phyloP scores from a whole-genome alignment of 2,797 vertebrate genomes.

The Scolopax rusticola region DNA sequence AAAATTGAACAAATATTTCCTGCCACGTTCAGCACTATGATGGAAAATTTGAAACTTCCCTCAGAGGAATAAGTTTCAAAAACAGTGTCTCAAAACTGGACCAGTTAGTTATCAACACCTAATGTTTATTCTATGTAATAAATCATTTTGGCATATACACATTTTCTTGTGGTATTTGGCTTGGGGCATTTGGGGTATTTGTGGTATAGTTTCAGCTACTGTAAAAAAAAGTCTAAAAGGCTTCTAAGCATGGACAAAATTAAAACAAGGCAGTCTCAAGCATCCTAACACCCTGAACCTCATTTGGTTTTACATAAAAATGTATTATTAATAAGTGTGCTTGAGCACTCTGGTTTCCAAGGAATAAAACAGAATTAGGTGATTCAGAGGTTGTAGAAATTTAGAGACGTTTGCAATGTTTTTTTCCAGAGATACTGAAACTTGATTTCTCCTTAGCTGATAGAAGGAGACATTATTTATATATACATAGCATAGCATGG shows the following conservation, averaged over 20 bases:
- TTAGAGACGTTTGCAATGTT: not conserved
- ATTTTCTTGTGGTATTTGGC: not conserved
- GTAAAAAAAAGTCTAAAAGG: not conserved
- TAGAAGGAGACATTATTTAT: not conserved
- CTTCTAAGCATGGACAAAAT: not conserved
- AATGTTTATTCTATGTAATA: not conserved
- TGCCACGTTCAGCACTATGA: not conserved
- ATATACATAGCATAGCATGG: not conserved
- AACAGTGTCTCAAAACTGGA: not conserved
- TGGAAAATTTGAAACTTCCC: not conserved
- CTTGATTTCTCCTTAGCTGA: not conserved
- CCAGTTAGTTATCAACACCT: accelerated
- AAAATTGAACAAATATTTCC: not conserved
- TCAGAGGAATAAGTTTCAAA: not conserved
- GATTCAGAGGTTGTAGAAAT: not conserved
- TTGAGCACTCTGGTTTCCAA: not conserved
- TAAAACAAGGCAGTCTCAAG: not conserved
- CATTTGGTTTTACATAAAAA: not conserved
- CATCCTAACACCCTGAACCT: not conserved
- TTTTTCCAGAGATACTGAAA: not conserved
- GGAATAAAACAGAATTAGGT: not conserved
- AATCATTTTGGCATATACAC: not conserved
- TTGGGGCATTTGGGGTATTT: no score
- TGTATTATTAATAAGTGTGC: not conserved
- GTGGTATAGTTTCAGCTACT: not conserved